phyloP scores from a whole-genome alignment of 2,113 vertebrate species.

The Procavia capensis region DNA sequence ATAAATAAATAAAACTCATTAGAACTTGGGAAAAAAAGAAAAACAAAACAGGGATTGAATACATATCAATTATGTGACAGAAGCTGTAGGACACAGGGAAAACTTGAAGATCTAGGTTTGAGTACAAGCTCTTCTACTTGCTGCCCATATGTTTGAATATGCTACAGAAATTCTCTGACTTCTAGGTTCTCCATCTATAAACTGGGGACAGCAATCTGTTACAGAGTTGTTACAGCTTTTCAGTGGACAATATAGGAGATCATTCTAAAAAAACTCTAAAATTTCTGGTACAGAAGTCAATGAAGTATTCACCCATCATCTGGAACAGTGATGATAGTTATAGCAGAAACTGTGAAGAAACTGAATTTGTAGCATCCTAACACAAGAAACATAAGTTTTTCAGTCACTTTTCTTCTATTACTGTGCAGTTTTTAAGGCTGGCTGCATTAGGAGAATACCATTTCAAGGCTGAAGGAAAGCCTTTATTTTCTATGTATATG shows the following conservation, averaged over 20 bases:
- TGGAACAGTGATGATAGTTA: slow-evolving; percentile 17
- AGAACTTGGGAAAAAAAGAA: no score
- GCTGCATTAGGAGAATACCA: slow-evolving; percentile 58
- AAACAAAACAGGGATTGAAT: not conserved
- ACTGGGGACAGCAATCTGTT: not conserved
- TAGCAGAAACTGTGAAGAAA: slow-evolving; percentile 55
- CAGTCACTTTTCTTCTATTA: slow-evolving; percentile 59
- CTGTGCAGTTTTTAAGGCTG: slow-evolving; percentile 42
- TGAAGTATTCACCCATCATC: slow-evolving; percentile 17
- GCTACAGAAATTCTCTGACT: not conserved
- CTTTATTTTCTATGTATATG: slow-evolving; percentile 57
- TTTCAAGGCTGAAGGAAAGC: slow-evolving; percentile 54
- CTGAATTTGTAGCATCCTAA: slow-evolving; percentile 63
- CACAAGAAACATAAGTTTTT: slow-evolving; percentile 25
- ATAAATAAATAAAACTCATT: no score
- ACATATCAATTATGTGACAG: not conserved
- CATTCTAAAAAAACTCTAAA: not conserved
- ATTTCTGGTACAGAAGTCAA: not conserved
- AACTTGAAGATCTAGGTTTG: not conserved
- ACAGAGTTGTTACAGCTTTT: not conserved
- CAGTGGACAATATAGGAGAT: not conserved
- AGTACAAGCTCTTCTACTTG: not conserved
- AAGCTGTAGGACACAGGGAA: not conserved
- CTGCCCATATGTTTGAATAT: not conserved
- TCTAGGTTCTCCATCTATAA: not conserved